These are phyloP conservation scores for Scotopteryx bipunctaria DNA, from an alignment of 2,888 invertebrate species.

Conservation along the genomic window DNA sequence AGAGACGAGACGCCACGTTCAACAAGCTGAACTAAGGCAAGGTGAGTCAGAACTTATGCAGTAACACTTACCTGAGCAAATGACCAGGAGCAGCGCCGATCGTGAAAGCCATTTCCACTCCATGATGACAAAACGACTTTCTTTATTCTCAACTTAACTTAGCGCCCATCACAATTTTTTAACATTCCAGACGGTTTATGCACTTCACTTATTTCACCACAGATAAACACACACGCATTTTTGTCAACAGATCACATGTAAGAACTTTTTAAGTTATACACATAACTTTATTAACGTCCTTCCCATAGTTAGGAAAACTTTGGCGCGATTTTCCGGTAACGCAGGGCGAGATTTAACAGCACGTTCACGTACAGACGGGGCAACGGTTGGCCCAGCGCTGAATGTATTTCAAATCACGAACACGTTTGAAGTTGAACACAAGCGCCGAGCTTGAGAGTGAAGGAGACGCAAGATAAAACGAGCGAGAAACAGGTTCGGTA, in stretches of 20 bases:
- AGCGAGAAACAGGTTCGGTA: constrained; percentile 28
- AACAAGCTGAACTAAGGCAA: constrained; percentile 48
- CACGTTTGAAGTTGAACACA: constrained; percentile 38
- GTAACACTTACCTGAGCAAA: constrained; percentile 78
- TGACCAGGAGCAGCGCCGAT: constrained; percentile 73
- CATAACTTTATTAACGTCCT: constrained; percentile 55
- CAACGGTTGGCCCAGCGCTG: constrained; percentile 72
- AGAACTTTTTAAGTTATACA: constrained; percentile 46
- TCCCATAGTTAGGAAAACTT: constrained; percentile 64
- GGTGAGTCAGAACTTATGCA: constrained; percentile 72
- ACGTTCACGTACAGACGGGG: constrained; percentile 58
- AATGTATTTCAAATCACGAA: constrained; percentile 57
- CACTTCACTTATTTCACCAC: constrained; percentile 49
- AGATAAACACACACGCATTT: constrained; percentile 47
- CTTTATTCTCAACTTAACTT: constrained; percentile 60
- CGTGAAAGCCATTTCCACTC: constrained; percentile 73
- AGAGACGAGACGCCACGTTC: constrained; percentile 45
- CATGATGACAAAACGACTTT: constrained; percentile 72
- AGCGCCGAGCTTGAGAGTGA: constrained; percentile 42
- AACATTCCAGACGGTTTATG: constrained; percentile 38
- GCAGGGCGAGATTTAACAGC: constrained; percentile 41
- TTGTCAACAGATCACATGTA: constrained; percentile 46
- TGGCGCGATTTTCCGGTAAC: constrained; percentile 58
- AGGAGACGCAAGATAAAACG: constrained; percentile 45
- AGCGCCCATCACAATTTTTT: constrained; percentile 59